A percentile compares a stretch with the other conserved stretches of the same genome.
phyloP scores from a whole-genome alignment of 2,113 vertebrate species.

The Anhinga rufa region DNA sequence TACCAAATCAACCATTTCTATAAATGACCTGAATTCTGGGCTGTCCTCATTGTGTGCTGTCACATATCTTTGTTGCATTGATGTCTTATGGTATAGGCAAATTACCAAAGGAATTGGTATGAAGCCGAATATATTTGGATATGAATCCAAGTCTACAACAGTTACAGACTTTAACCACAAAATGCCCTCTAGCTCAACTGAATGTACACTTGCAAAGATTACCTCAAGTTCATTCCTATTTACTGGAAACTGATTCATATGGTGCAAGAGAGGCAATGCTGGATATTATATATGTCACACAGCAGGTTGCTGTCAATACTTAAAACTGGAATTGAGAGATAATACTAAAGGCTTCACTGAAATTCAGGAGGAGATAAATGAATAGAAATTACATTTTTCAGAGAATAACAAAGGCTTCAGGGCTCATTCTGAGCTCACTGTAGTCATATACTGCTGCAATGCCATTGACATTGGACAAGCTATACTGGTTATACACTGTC shows the following conservation, averaged over 20 bases:
- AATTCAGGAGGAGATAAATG: slow-evolving; percentile 30
- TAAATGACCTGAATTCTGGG: background rate
- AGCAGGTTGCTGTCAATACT: background rate
- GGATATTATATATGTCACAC: background rate
- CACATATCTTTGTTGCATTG: background rate
- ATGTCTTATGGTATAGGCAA: background rate
- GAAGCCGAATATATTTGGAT: background rate
- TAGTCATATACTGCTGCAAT: background rate
- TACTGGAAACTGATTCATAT: background rate
- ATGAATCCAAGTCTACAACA: background rate
- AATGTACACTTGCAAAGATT: background rate
- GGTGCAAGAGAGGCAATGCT: background rate
- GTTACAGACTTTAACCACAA: background rate
- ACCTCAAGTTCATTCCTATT: background rate
- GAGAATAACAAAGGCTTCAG: background rate
- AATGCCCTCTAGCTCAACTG: background rate
- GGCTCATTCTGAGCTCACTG: background rate
- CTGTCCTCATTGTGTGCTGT: background rate
- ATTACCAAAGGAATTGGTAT: background rate
- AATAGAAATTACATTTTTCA: background rate
- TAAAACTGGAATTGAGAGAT: slow-evolving; percentile 15
- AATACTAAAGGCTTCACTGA: background rate
- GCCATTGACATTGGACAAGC: background rate
- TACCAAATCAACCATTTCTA: background rate
- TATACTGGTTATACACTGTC: background rate